Percentiles rank a stretch among this genome's conserved stretches.
phyloP scores from a whole-genome alignment of 2,113 vertebrate species.

The Malurus elegans region DNA sequence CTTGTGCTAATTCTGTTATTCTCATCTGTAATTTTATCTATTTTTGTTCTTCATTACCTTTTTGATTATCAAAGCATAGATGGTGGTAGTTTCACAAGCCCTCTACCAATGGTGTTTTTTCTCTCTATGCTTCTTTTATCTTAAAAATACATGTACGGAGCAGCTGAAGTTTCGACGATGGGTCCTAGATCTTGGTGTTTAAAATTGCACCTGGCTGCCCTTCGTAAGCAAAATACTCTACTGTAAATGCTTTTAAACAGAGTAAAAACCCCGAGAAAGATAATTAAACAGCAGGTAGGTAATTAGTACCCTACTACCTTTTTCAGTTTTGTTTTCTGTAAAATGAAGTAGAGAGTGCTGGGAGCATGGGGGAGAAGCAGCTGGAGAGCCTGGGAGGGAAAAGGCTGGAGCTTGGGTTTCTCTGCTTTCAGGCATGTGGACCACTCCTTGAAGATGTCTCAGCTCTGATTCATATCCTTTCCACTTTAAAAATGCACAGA shows the following conservation, averaged over 20 bases:
- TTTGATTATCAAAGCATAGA: neutral
- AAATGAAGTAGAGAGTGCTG: neutral
- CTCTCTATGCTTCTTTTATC: neutral
- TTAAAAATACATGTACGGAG: neutral
- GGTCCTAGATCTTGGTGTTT: neutral
- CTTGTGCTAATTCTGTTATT: neutral
- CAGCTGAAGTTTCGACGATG: neutral
- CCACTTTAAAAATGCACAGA: accelerated
- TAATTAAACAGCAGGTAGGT: neutral
- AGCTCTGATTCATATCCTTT: neutral
- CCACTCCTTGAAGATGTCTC: neutral
- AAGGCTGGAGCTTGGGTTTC: neutral
- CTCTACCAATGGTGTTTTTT: neutral
- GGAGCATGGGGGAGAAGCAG: neutral
- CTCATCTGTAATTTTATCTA: neutral
- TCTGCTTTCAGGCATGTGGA: neutral
- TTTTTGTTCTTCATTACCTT: neutral
- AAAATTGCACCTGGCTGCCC: neutral
- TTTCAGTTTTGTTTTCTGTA: neutral
- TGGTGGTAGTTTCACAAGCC: neutral
- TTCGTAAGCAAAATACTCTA: neutral
- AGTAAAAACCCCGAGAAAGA: neutral
- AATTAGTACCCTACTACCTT: neutral
- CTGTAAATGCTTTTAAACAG: neutral
- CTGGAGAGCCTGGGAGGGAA: neutral